Evolutionary conservation across 1,140 invertebrate species (phyloP), one percentile per base, ranked within the genome.

Genomic region (Rhagoletis pomonella): DNA sequence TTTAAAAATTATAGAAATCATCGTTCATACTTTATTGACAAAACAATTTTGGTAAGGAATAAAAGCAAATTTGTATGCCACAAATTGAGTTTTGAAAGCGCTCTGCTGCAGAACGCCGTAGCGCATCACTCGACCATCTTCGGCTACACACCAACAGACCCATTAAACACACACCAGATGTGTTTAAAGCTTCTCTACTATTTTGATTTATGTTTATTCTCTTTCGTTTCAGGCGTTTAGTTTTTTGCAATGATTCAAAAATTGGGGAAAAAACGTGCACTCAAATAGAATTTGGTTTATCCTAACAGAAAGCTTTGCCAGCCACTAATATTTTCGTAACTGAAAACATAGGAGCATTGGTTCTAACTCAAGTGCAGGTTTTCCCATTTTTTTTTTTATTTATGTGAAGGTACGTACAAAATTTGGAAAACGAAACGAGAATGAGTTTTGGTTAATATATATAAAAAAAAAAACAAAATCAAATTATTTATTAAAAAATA

Each of bases 401-500:
- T 85, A 5, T 85, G 1, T 58, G 7, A 86, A 84, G 59, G 62
- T 84, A 64, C 62, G 77, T 87, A 50, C 10, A 81, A 81, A 39
- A 84, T 55, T 50, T n/a, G 19, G 67, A 59, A 84, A 67, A 88
- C 73, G 85, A 86, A 88, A 55, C 67, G 69, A 81, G 64, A 84
- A 50, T 90, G 87, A 59, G 84, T 89, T 87, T 90, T 88, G 87
- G 90, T 90, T 90, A 90, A 90, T 90, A 89, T 87, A 89, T 87
- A 89, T n/a, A n/a, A n/a, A 89, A 89, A 88, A 90, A 62, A 90
- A 89, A 90, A 90, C 89, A 88, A 86, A 87, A 88, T 88, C 89
- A 84, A 89, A 90, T 90, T 89, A 89, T 90, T 90, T 89, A 90
- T 90, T 90, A 89, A 90, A 90, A 88, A 89, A 89, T 81, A 81